phyloP scores from a whole-genome alignment of 2,888 invertebrate genomes.

The Agonopterix heracliana region DNA sequence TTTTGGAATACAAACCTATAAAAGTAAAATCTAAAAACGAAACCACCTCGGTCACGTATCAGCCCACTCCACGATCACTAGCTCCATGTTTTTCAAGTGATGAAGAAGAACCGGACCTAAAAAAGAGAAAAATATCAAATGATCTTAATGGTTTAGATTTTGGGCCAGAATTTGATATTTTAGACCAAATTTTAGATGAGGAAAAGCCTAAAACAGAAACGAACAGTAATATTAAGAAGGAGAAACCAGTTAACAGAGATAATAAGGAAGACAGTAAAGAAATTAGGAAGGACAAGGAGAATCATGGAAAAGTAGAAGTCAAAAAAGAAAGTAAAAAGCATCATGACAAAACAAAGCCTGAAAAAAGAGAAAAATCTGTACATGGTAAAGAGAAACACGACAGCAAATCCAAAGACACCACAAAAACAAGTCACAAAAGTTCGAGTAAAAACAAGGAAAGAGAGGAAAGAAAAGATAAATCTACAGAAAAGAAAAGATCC shows the following conservation, averaged over 20 bases:
- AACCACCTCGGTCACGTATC: slow-evolving; percentile 48
- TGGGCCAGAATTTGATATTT: slow-evolving; percentile 68
- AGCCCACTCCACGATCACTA: slow-evolving; percentile 62
- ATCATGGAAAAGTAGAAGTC: slow-evolving; percentile 2
- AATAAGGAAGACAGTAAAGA: slow-evolving; percentile 20
- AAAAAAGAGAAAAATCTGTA: slow-evolving; percentile 33
- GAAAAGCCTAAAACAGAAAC: slow-evolving; percentile 37
- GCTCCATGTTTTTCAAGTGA: slow-evolving; percentile 71
- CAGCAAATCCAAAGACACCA: slow-evolving; percentile 30
- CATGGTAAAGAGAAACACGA: slow-evolving; percentile 35
- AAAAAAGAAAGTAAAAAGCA: slow-evolving; percentile 28
- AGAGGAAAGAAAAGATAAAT: slow-evolving; percentile 35
- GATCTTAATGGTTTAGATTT: slow-evolving; percentile 66
- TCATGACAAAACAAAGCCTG: slow-evolving; percentile 28
- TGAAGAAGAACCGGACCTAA: slow-evolving; percentile 60
- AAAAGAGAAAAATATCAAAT: slow-evolving; percentile 53
- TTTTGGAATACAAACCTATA: slow-evolving; percentile 63
- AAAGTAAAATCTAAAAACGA: slow-evolving; percentile 47
- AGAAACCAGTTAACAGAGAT: slow-evolving; percentile 14
- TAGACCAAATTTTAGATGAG: slow-evolving; percentile 70
- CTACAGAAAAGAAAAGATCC: slow-evolving; percentile 32
- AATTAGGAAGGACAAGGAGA: slow-evolving; percentile 10
- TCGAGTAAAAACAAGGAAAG: slow-evolving; percentile 44
- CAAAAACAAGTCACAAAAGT: slow-evolving; percentile 50
- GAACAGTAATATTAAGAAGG: slow-evolving; percentile 19